A percentile compares a stretch with the other conserved stretches of the same genome.
Evolutionary conservation across 2,888 invertebrate species (phyloP).

Genomic region (Melieria picta): DNA sequence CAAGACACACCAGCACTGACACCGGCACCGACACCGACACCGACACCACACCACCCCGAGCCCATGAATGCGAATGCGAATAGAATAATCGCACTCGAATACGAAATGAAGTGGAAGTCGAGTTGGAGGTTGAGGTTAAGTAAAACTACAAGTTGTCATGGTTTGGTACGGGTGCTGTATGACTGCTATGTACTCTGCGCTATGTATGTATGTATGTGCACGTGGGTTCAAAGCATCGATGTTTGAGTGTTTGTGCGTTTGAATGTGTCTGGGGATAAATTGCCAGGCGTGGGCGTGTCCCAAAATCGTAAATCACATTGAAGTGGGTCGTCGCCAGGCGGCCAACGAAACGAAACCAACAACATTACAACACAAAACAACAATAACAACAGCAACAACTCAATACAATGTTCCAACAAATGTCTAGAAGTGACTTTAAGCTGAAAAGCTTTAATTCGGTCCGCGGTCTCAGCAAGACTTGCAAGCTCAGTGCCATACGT

Average conservation of each 20-base stretch:
- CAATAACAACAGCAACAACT: conserved; percentile 41
- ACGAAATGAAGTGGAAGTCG: neutral
- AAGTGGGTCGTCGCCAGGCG: conserved; percentile 65
- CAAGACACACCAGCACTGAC: too few species aligned
- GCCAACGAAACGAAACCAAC: conserved; percentile 52
- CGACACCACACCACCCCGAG: neutral
- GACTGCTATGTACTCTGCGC: neutral
- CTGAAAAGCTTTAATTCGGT: neutral
- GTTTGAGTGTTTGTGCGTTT: neutral
- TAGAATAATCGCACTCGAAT: neutral
- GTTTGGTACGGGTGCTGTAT: conserved; percentile 16
- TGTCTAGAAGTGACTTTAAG: conserved; percentile 11
- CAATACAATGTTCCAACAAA: conserved; percentile 39
- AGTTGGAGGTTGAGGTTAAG: conserved; percentile 28
- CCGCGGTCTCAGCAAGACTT: too few species aligned
- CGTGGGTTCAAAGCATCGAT: neutral
- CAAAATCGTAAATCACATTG: conserved; percentile 66
- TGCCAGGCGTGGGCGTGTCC: conserved; percentile 64
- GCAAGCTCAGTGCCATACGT: too few species aligned
- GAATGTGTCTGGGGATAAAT: conserved; percentile 41
- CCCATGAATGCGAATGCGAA: conserved; percentile 21
- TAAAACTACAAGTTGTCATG: conserved; percentile 48
- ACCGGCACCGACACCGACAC: neutral
- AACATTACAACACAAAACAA: conserved; percentile 44
- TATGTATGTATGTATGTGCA: neutral